Evolutionary conservation across 2,888 invertebrate genomes (phyloP).

Genomic region (Reticulitermes lucifugus): DNA sequence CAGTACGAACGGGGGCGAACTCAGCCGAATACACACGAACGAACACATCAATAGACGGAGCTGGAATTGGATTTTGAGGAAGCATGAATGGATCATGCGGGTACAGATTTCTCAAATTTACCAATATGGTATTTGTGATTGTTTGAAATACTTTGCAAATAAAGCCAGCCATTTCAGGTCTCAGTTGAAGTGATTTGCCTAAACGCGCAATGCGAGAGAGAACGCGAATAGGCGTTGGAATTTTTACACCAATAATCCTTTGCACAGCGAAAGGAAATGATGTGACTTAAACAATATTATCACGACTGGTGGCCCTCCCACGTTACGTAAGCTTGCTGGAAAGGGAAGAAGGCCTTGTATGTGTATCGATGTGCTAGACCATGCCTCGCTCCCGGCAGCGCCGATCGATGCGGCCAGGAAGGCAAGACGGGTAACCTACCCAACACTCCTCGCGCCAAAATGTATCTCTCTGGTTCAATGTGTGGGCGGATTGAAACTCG

Average conservation of each 20-base stretch:
- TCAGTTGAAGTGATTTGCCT: too few relatives aligned
- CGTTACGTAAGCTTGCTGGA: conserved; percentile 13
- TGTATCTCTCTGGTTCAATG: background rate
- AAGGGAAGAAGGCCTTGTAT: conserved; percentile 28
- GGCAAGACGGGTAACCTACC: conserved; percentile 11
- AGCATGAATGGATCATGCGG: conserved; percentile 21
- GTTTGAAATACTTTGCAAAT: too few relatives aligned
- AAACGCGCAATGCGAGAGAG: background rate
- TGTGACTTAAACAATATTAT: background rate
- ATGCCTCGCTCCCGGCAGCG: background rate
- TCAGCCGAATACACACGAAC: conserved; percentile 55
- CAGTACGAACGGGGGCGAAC: conserved; percentile 48
- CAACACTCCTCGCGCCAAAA: background rate
- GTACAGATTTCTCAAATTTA: conserved; percentile 5
- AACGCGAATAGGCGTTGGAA: background rate
- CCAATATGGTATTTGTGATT: background rate
- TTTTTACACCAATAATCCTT: background rate
- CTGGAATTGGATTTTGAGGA: background rate
- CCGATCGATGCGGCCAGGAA: conserved; percentile 23
- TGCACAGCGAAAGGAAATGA: background rate
- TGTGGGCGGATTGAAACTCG: too few relatives aligned
- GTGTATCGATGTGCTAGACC: conserved; percentile 2
- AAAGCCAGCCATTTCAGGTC: too few relatives aligned
- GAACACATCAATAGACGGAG: conserved; percentile 58
- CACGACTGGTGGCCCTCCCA: background rate